Evolutionary conservation across 2,113 vertebrate genomes (phyloP).

Genomic region (Alligator sinensis): DNA sequence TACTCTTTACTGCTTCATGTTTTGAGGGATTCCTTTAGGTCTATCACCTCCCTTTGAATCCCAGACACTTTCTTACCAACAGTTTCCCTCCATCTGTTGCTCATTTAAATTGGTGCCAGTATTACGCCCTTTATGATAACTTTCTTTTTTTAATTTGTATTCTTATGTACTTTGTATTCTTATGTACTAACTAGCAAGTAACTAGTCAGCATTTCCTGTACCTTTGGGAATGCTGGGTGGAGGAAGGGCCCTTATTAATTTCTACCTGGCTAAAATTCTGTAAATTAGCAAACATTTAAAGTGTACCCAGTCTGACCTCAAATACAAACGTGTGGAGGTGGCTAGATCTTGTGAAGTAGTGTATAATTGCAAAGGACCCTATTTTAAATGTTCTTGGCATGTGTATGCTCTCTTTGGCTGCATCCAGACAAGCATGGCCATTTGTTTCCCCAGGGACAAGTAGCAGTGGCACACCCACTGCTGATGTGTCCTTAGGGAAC

Average conservation of each 20-base stretch:
- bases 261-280: background rate
- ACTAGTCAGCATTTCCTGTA: background rate
- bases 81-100: background rate
- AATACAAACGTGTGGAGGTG: background rate
- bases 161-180: too few relatives aligned
- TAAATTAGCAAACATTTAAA: background rate
- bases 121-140: background rate
- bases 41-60: background rate
- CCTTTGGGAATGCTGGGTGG: background rate
- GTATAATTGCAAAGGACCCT: background rate
- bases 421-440: too few relatives aligned
- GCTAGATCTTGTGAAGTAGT: background rate
- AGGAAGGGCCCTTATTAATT: background rate
- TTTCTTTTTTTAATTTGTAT: background rate
- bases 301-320: background rate
- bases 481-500: too few relatives aligned
- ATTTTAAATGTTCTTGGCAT: too few relatives aligned
- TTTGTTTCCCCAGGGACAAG: too few relatives aligned
- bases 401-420: too few relatives aligned
- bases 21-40: background rate
- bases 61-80: background rate
- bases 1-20: background rate
- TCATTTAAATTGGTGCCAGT: background rate
- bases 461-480: too few relatives aligned
- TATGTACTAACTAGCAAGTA: background rate